These are phyloP conservation scores for Argopecten irradians DNA, from an alignment of 1,140 invertebrate genomes.

Conservation along the genomic window DNA sequence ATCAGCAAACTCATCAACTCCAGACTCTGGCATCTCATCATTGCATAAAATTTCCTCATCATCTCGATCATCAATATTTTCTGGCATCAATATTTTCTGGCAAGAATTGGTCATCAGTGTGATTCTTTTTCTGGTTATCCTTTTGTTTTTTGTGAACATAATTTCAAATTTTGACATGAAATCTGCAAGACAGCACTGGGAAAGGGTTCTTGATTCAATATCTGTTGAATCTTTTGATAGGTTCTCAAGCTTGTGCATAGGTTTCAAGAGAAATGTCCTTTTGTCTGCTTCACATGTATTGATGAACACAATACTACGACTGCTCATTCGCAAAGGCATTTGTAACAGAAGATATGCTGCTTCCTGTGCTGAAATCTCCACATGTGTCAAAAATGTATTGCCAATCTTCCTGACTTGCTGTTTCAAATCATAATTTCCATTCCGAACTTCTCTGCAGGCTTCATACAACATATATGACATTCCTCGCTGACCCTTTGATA, in stretches of 20 bases:
- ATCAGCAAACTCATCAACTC: background rate
- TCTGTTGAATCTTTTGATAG: slow-evolving; percentile 43
- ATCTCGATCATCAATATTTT: slow-evolving; percentile 23
- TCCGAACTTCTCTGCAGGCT: slow-evolving; percentile 53
- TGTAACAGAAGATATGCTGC: slow-evolving; percentile 53
- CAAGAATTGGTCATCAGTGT: background rate
- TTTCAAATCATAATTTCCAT: slow-evolving; percentile 48
- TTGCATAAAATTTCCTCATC: too few species aligned
- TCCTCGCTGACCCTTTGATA: slow-evolving; percentile 56
- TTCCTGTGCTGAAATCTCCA: slow-evolving; percentile 54
- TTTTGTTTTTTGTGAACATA: background rate
- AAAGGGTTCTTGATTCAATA: slow-evolving; percentile 27
- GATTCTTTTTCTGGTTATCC: background rate
- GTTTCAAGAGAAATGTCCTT: slow-evolving; percentile 34
- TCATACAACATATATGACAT: slow-evolving; percentile 50
- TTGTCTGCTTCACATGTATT: slow-evolving; percentile 52
- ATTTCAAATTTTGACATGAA: slow-evolving; percentile 34
- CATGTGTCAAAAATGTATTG: slow-evolving; percentile 50
- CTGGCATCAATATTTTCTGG: slow-evolving; percentile 45
- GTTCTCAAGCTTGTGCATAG: background rate
- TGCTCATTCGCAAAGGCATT: slow-evolving; percentile 38
- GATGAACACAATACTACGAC: slow-evolving; percentile 52
- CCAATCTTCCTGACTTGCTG: slow-evolving; percentile 47
- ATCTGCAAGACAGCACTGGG: slow-evolving; percentile 30
- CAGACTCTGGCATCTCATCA: background rate